Evolutionary conservation across 2,888 invertebrate species (phyloP).

Genomic region (Lochmaea crataegi): DNA sequence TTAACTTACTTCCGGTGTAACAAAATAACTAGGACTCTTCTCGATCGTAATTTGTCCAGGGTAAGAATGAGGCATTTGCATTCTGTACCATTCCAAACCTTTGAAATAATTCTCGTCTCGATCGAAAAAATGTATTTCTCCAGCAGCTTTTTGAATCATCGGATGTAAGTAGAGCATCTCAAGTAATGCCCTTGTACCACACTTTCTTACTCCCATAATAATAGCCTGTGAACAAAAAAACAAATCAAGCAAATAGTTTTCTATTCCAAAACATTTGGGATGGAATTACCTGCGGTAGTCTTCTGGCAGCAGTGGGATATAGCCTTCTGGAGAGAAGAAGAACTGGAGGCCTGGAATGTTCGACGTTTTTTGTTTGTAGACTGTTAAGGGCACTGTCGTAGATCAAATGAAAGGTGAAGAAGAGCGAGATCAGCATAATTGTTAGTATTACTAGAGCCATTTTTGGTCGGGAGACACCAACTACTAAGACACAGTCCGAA

Average conservation of each 20-base stretch:
- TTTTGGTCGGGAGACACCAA: slow-evolving; percentile 86
- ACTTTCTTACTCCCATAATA: slow-evolving; percentile 96
- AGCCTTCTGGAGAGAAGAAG: slow-evolving; percentile 61
- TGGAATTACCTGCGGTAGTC: slow-evolving; percentile 69
- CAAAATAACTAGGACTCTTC: slow-evolving; percentile 98
- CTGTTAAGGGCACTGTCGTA: slow-evolving; percentile 88
- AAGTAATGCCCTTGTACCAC: slow-evolving; percentile 94
- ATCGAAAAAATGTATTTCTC: slow-evolving; percentile 98
- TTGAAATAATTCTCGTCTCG: slow-evolving; percentile 90
- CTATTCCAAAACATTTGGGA: not conserved
- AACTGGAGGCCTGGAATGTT: slow-evolving; percentile 60
- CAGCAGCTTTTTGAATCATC: slow-evolving; percentile 90
- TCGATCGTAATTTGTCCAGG: slow-evolving; percentile 95
- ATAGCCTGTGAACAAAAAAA: slow-evolving; percentile 69
- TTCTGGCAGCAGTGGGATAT: slow-evolving; percentile 73
- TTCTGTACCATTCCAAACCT: slow-evolving; percentile 95
- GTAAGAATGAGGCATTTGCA: slow-evolving; percentile 94
- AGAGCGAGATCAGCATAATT: slow-evolving; percentile 83
- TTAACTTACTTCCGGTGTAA: slow-evolving; percentile 86
- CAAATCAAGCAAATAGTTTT: not conserved
- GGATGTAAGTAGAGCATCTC: slow-evolving; percentile 97
- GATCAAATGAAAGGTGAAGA: slow-evolving; percentile 86
- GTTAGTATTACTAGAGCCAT: slow-evolving; percentile 84
- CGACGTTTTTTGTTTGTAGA: slow-evolving; percentile 69
- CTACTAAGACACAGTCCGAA: slow-evolving; percentile 86